phyloP scores from a whole-genome alignment of 92 coral and sea anemone species.

The Parazoanthus darwini region DNA sequence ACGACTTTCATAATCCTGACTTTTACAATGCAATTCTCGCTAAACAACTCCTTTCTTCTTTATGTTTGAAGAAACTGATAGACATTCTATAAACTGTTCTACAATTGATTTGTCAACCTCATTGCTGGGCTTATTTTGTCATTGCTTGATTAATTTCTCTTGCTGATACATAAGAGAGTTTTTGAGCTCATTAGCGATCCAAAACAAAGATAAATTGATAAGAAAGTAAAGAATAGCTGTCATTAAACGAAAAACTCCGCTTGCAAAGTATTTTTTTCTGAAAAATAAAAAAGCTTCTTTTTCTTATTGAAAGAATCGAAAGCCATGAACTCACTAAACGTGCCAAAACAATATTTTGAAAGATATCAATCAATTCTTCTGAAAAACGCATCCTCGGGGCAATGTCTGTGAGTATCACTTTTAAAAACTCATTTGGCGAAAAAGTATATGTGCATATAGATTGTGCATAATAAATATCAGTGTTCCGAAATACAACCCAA shows the following conservation, averaged over 20 bases:
- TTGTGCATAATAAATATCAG: neutral
- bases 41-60: neutral
- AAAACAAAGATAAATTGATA: conserved; percentile 37
- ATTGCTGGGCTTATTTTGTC: neutral
- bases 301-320: neutral
- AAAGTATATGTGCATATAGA: neutral
- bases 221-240: neutral
- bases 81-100: neutral
- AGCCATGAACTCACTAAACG: neutral
- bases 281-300: neutral
- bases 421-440: conserved; percentile 3
- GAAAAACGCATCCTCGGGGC: neutral
- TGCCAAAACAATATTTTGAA: neutral
- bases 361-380: neutral
- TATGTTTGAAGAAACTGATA: neutral
- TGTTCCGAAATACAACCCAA: neutral
- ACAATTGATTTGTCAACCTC: neutral
- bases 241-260: conserved; percentile 20
- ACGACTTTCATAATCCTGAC: neutral
- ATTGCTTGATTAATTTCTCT: conserved; percentile 23
- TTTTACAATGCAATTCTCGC: conserved; percentile 25
- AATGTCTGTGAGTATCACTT: neutral
- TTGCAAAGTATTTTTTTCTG: neutral
- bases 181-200: conserved; percentile 35
- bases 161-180: conserved; percentile 30